Evolutionary conservation across 2,888 invertebrate genomes (phyloP).

Genomic region (Coelopa pilipes): DNA sequence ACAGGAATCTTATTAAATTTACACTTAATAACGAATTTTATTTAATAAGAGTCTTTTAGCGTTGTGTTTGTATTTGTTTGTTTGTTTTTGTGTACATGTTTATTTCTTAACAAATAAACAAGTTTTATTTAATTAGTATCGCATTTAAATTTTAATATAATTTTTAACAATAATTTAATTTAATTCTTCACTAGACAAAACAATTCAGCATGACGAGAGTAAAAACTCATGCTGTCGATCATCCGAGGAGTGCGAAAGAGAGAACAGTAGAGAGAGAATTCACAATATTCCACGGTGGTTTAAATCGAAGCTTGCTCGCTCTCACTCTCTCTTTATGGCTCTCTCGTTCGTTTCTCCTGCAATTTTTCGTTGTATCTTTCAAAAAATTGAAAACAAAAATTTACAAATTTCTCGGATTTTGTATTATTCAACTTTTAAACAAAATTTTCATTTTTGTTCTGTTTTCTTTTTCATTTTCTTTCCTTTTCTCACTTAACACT

Average conservation of each 20-base stretch:
- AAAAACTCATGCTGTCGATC: too few species aligned
- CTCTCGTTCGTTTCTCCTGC: background rate
- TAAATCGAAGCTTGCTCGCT: too few species aligned
- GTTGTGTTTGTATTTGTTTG: conserved; percentile 13
- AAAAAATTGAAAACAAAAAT: too few species aligned
- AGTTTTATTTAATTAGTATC: too few species aligned
- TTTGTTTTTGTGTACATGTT: conserved; percentile 6
- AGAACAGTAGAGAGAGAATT: background rate
- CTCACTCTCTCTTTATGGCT: too few species aligned
- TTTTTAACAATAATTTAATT: too few species aligned
- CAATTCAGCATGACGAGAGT: too few species aligned
- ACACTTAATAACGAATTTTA: conserved; percentile 16
- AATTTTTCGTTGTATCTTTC: background rate
- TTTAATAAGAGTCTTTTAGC: conserved; percentile 10
- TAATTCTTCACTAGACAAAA: too few species aligned
- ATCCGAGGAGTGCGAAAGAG: too few species aligned
- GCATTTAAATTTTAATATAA: too few species aligned
- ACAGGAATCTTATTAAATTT: conserved; percentile 5
- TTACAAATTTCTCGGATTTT: conserved; percentile 5
- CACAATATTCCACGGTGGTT: background rate
- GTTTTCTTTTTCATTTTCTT: background rate
- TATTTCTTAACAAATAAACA: background rate
- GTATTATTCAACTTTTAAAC: background rate
- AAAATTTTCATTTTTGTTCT: conserved; percentile 19
- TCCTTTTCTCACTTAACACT: conserved; percentile 36